A percentile compares a stretch with the other conserved stretches of the same genome.
Evolutionary conservation across 2,113 vertebrate species (phyloP).

Genomic region (Rhinopomastus cyanomelas): DNA sequence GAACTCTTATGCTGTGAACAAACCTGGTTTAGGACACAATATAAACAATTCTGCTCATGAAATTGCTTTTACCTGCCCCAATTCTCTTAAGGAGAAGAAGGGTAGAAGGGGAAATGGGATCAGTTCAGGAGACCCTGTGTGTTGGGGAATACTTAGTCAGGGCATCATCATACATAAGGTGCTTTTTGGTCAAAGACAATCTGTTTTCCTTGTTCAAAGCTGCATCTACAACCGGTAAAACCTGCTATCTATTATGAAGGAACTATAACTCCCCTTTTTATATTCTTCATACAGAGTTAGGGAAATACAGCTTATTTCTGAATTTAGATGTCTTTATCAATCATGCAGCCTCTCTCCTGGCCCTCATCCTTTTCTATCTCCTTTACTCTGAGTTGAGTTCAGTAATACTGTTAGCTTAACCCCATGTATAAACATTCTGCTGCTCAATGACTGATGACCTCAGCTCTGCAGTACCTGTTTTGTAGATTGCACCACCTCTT

Average conservation of each 20-base stretch:
- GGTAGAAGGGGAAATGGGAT: background rate
- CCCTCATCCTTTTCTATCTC: background rate
- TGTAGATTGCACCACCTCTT: background rate
- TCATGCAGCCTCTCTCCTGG: background rate
- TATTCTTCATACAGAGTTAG: background rate
- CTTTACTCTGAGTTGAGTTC: background rate
- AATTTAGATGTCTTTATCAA: background rate
- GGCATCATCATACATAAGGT: background rate
- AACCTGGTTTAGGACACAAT: background rate
- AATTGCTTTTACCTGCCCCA: background rate
- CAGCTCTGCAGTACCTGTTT: background rate
- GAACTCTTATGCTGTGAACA: background rate
- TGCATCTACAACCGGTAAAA: background rate
- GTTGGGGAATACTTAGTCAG: background rate
- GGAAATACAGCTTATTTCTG: background rate
- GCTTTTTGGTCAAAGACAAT: background rate
- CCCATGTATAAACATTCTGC: background rate
- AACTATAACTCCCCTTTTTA: background rate
- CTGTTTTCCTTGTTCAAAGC: background rate
- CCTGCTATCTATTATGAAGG: background rate
- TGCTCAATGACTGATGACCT: background rate
- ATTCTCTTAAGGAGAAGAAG: background rate
- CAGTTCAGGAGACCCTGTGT: background rate
- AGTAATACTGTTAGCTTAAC: background rate
- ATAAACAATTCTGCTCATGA: background rate